phyloP scores from a whole-genome alignment of 2,888 invertebrate species.

The Netelia virgata region DNA sequence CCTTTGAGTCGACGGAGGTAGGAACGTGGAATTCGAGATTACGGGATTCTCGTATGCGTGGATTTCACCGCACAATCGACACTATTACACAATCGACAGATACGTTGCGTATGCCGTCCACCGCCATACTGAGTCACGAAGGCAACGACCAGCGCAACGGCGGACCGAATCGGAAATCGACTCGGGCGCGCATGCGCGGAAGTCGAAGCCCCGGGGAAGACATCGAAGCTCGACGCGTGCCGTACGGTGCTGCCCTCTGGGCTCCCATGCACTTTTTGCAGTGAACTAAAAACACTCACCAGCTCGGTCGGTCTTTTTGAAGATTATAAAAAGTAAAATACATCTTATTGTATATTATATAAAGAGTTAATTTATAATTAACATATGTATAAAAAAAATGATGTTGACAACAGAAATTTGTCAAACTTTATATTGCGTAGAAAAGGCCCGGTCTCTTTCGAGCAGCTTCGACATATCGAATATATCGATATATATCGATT shows the following conservation, averaged over 20 bases:
- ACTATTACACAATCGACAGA: slow-evolving; percentile 72
- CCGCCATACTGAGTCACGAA: slow-evolving; percentile 70
- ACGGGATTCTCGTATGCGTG: slow-evolving; percentile 51
- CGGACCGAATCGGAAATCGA: slow-evolving; percentile 6
- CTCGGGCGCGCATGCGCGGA: slow-evolving; percentile 11
- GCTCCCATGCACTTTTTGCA: too few species aligned
- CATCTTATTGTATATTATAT: too few species aligned
- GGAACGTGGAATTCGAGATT: not conserved
- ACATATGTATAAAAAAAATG: too few species aligned
- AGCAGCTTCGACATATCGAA: slow-evolving; percentile 6
- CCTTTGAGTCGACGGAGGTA: slow-evolving; percentile 26
- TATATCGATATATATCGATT: slow-evolving; percentile 2
- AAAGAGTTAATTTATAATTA: too few species aligned
- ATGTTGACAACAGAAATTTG: too few species aligned
- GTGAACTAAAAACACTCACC: too few species aligned
- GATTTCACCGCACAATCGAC: slow-evolving; percentile 49
- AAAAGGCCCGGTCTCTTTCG: not conserved
- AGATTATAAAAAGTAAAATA: too few species aligned
- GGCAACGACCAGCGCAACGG: not conserved
- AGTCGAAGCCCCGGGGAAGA: not conserved
- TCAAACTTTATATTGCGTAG: too few species aligned
- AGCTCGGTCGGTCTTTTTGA: too few species aligned
- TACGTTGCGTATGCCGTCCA: slow-evolving; percentile 64
- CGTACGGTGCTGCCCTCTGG: too few species aligned
- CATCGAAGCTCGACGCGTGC: not conserved